Conservation (phyloP, 2,113 vertebrate genomes). For the Sturnus vulgaris region DNA sequence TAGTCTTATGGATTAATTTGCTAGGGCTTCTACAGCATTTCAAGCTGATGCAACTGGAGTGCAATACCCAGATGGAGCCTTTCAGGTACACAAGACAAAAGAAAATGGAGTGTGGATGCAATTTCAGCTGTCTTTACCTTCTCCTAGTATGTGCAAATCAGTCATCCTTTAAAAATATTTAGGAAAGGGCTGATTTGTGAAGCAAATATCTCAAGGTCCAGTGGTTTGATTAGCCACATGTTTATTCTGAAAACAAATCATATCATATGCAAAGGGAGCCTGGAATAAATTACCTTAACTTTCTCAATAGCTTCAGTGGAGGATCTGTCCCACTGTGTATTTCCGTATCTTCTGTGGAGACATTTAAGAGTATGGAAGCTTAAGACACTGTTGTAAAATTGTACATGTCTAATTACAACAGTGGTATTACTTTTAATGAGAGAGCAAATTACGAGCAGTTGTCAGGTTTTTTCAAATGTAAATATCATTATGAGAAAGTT, state of each 20-base stretch:
- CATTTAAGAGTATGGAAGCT: slow-evolving; percentile 49
- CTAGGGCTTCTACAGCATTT: neutral
- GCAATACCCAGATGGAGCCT: neutral
- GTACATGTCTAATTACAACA: neutral
- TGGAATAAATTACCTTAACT: slow-evolving; percentile 6
- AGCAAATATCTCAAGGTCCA: neutral
- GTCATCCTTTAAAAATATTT: neutral
- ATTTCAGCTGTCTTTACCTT: neutral
- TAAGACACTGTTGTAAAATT: slow-evolving; percentile 27
- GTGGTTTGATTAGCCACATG: neutral
- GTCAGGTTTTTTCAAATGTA: neutral
- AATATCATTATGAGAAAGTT: neutral
- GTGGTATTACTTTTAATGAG: neutral
- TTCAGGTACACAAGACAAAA: neutral
- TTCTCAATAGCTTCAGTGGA: neutral
- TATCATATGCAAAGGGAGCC: neutral
- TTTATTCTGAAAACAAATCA: slow-evolving; percentile 3
- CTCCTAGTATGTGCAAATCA: neutral
- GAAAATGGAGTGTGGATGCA: neutral
- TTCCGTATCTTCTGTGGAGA: slow-evolving; percentile 14
- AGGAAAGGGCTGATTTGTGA: neutral
- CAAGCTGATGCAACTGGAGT: neutral
- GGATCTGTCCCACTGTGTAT: neutral
- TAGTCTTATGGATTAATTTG: neutral
- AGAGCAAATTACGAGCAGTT: neutral